A percentile compares a stretch with the other conserved stretches of the same genome.
Conservation (phyloP, 2,797 vertebrate genomes). For the Balearica regulorum region DNA sequence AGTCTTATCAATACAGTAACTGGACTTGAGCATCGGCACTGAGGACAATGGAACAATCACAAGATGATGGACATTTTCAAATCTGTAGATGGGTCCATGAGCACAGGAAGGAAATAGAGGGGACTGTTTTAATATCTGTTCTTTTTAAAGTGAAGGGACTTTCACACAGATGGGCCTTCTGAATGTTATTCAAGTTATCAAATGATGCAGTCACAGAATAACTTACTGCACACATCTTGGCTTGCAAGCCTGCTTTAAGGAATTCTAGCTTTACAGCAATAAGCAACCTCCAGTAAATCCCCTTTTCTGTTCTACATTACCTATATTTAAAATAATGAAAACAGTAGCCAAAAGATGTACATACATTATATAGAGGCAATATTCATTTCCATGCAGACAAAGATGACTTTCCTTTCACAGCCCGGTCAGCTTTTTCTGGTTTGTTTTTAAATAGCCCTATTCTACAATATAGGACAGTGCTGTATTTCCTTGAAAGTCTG, state of each 20-base stretch:
- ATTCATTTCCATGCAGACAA: not conserved
- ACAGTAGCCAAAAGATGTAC: not conserved
- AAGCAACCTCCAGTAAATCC: not conserved
- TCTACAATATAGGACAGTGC: not conserved
- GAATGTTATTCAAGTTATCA: not conserved
- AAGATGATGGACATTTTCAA: not conserved
- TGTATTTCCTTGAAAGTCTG: not conserved
- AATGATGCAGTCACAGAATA: not conserved
- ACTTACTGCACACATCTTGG: not conserved
- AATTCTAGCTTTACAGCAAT: not conserved
- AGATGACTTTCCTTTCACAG: not conserved
- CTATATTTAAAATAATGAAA: not conserved
- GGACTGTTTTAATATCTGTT: constrained; percentile 23
- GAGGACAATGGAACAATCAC: not conserved
- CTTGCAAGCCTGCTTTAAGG: not conserved
- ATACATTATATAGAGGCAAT: not conserved
- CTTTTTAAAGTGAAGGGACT: constrained; percentile 21
- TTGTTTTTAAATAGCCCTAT: constrained; percentile 7
- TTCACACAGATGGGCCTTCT: constrained; percentile 15
- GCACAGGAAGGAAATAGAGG: not conserved
- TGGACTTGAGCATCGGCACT: not conserved
- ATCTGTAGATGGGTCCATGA: not conserved
- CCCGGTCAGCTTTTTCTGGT: not conserved
- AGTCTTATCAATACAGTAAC: not conserved
- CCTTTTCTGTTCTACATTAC: not conserved